Evolutionary conservation across 2,888 invertebrate genomes (phyloP), one percentile per base, ranked within the genome.

Genomic region (Dicycla oo): DNA sequence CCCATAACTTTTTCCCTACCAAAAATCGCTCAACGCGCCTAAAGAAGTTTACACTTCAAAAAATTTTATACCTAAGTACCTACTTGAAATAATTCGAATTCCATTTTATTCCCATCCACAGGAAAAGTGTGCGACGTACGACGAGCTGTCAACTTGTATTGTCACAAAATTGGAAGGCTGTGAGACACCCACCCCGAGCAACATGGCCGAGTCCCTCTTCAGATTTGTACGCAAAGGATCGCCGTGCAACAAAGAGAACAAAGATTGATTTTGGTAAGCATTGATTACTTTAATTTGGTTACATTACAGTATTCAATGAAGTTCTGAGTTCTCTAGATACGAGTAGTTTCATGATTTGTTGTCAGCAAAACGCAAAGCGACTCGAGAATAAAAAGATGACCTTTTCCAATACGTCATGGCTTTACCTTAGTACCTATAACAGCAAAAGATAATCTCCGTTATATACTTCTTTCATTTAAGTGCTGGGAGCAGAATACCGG

Each of bases 171-270:
- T 98, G 69, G 98, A 97, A 87, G 94, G 93, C 8, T 98, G 98
- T 87, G 89, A 92, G 0, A 97, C 98, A 61, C 97, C 98, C 10
- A 98, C 98, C 0, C 98, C 98, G 0, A 97, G 97, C 45, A 98
- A 98, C 92, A 97, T 98, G 87, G 97, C 97, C 0, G 98, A 98
- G 77, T 97, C 98, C 0, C 95, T 98, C 70, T 97, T 98, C 88
- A 97, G 97, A 79, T 98, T 97, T 88, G 96, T 98, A 11, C 97
- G 96, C 86, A 97, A 97, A 87, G 97, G 96, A 71, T 97, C 97
- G 1, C 97, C 97, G 0, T 98, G 98, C 86, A 75, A 87, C 68
- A 62, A 20, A 43, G 80, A 45, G 1, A 61, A 45, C 43, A 51
- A 63, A 53, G 58, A 40, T 51, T 75, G 40, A 78, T 51, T 74